Evolutionary conservation across 2,113 vertebrate species (phyloP).

Genomic region (Macquaria ambigua): DNA sequence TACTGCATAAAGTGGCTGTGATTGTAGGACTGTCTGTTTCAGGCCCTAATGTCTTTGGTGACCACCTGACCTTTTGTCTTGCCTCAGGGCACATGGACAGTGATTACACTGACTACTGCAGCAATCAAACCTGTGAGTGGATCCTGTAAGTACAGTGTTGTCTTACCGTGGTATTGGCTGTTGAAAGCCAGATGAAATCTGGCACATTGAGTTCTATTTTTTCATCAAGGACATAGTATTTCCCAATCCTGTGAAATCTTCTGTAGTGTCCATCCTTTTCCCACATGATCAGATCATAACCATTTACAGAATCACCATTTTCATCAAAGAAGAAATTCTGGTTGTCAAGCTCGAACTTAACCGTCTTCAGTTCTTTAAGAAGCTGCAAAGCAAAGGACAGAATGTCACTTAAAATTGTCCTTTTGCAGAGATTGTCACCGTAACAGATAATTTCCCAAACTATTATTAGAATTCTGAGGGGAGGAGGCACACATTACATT

Average conservation of each 20-base stretch:
- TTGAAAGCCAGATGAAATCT: constrained; percentile 34
- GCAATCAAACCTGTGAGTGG: not conserved
- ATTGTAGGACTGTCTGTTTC: not conserved
- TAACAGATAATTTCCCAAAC: not conserved
- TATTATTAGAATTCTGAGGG: not conserved
- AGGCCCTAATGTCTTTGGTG: not conserved
- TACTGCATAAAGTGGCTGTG: too few species aligned
- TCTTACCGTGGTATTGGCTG: constrained; percentile 50
- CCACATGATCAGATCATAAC: constrained; percentile 73
- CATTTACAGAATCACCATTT: constrained; percentile 74
- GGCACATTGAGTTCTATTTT: not conserved
- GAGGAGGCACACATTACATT: not conserved
- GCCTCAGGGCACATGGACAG: not conserved
- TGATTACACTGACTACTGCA: not conserved
- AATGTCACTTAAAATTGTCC: not conserved
- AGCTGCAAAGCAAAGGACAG: constrained; percentile 68
- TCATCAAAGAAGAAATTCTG: constrained; percentile 65
- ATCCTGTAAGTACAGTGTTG: not conserved
- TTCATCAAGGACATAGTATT: not conserved
- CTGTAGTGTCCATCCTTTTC: constrained; percentile 12
- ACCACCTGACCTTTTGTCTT: not conserved
- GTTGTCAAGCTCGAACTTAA: constrained; percentile 58
- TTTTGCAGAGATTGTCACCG: not conserved
- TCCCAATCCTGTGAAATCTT: constrained; percentile 22
- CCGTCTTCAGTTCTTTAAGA: constrained; percentile 71